A percentile compares a stretch with the other conserved stretches of the same genome.
These are phyloP conservation scores for Nerophis lumbriciformis DNA, from an alignment of 2,113 vertebrate species.

Conservation along the genomic window DNA sequence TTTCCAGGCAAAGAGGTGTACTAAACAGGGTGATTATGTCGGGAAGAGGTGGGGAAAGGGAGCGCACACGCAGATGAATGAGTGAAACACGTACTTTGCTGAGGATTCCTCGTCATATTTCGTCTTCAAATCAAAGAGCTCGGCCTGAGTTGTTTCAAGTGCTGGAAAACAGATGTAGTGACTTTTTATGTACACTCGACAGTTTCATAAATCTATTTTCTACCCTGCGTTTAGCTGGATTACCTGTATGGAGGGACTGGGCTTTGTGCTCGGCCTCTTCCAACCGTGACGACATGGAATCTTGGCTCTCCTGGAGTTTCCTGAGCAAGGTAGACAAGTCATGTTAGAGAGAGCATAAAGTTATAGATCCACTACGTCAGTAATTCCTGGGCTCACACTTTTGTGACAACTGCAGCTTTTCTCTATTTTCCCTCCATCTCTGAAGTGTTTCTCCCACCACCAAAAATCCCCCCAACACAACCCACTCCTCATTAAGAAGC, in stretches of 20 bases:
- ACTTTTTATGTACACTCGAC: not conserved
- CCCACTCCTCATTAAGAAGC: constrained; percentile 70
- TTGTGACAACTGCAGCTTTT: constrained; percentile 47
- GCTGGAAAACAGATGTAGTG: constrained; percentile 69
- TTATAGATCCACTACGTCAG: constrained; percentile 49
- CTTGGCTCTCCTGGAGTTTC: constrained; percentile 92
- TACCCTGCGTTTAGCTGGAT: not conserved
- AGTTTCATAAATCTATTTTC: constrained; percentile 12
- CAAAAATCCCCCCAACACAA: constrained; percentile 66
- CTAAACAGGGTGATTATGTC: constrained; percentile 63
- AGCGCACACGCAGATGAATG: constrained; percentile 32
- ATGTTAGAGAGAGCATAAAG: constrained; percentile 32
- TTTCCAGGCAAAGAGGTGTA: constrained; percentile 54
- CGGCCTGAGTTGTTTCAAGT: constrained; percentile 95
- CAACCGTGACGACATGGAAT: constrained; percentile 88
- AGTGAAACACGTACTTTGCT: constrained; percentile 86
- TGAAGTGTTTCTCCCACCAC: constrained; percentile 54
- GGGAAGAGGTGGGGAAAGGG: constrained; percentile 33
- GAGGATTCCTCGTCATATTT: constrained; percentile 98
- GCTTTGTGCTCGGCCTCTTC: constrained; percentile 92
- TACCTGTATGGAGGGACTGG: constrained; percentile 94
- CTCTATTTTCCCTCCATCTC: constrained; percentile 67
- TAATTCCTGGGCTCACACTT: constrained; percentile 49
- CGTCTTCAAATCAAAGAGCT: constrained; percentile 98
- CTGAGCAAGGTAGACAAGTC: constrained; percentile 61